Evolutionary conservation across 2,888 invertebrate genomes (phyloP), one percentile per base, ranked within the genome.

Genomic region (Ophioninae sp.): DNA sequence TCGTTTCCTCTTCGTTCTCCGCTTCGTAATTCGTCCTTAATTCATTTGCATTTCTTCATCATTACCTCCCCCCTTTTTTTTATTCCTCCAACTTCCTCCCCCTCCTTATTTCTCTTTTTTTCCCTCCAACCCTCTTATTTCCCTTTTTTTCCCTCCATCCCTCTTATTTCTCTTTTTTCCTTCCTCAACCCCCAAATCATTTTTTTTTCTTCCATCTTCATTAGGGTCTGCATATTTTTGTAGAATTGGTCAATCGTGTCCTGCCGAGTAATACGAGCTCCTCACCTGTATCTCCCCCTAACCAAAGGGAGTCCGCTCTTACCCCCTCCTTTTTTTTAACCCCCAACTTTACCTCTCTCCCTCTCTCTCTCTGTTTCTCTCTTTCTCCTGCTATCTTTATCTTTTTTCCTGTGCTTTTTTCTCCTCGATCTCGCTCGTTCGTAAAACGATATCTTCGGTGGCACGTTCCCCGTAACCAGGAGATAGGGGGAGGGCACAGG

Each of bases 151-250:
- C 6, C 8, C 41, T 41, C 41, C 8, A 8, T 41, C 41, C 8
- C 41, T 41, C 7, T n/a, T 30, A 30, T 30, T 39, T 70, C 37
- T 80, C 41, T 77, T 61, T 20, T 70, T 37, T 68, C 17, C 68
- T 70, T 6, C 8, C 59, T 30, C 30, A 65, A 59, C 50, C 50
- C 10, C 17, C 50, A 17, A 17, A 6, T 68, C 30, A 30, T 44
- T 61, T 68, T 70, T 69, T 7, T 67, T 56, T 61, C 8, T 59
- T 20, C 44, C 13, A 79, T 67, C 67, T 41, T 70, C 75, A 67
- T 75, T 65, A 21, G 59, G 41, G 75, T 70, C 6, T 20, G 75
- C 30, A 21, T 68, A 23, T 72, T 72, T 79, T 83, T 72, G 50
- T 67, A 39, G 70, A 50, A 65, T 79, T 10, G 70, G 65, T 56